Evolutionary conservation across 1,140 invertebrate genomes (phyloP), one percentile per base, ranked within the genome.

Genomic region (Vanessa atalanta): DNA sequence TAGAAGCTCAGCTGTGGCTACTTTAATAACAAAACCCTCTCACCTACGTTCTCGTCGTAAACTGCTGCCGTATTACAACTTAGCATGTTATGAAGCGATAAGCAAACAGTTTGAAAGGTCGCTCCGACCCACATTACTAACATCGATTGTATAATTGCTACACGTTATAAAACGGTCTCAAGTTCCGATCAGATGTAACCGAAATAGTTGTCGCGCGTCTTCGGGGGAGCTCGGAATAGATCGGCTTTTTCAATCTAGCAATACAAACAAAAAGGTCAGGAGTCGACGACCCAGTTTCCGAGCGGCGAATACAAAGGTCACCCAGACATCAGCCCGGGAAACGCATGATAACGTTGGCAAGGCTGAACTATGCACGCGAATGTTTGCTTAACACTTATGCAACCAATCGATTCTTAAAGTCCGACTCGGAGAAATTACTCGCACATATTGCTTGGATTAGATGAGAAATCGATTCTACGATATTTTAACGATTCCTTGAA

Each of bases 251-350:
- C 76, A 83, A 84, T 83, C 75, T 77, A 79, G 78, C 79, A 81
- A 84, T 75, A 88, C 86, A 89, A 89, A 88, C 87, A 90, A 84
- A 91, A 90, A 89, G 88, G 87, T 91, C 88, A 90, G 82, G 89
- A 86, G 89, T 83, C 88, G 85, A 83, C 83, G 88, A 87, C 88
- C 89, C 79, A 91, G 86, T 90, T 91, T 86, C 84, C 77, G 75
- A 86, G 82, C 85, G 69, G 70, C 80, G 80, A 81, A 84, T 80
- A 79, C 86, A 90, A 90, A 90, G 88, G 88, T 90, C 88, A 88
- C 83, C 80, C 86, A 87, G 79, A 83, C 87, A 85, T 84, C 83
- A 81, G 83, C 82, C 85, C 87, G 89, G 86, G 86, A 89, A 88
- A 84, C 82, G 77, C 47, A 65, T 81, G 84, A 88, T 88, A 88